These are phyloP conservation scores for Hypocryptadius cinnamomeus DNA, from an alignment of 2,113 vertebrate species.

Conservation along the genomic window DNA sequence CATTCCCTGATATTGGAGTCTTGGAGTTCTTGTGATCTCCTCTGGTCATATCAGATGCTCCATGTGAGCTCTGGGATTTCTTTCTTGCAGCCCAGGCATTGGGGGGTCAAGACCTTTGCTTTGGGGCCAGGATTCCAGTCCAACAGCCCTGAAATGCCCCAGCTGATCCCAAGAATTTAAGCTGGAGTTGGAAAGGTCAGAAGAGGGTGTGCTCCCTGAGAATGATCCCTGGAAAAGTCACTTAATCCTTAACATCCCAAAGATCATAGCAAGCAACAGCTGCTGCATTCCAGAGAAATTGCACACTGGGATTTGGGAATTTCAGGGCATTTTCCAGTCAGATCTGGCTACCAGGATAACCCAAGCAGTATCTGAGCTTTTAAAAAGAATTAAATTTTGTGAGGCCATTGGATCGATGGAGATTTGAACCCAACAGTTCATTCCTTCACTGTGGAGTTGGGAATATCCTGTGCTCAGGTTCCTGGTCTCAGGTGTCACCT, in stretches of 20 bases:
- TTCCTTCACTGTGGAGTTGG: not conserved
- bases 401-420: not conserved
- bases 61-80: not conserved
- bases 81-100: not conserved
- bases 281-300: not conserved
- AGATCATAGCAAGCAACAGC: not conserved
- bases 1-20: not conserved
- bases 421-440: not conserved
- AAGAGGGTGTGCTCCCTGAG: not conserved
- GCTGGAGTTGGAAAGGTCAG: not conserved
- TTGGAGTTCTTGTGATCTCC: accelerated
- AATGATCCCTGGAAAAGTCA: not conserved
- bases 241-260: not conserved
- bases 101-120: not conserved
- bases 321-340: not conserved
- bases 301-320: not conserved
- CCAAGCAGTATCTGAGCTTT: not conserved
- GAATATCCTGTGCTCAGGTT: not conserved
- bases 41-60: not conserved
- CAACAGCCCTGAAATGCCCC: not conserved
- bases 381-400: not conserved
- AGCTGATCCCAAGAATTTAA: not conserved
- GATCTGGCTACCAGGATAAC: not conserved
- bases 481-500: not conserved
- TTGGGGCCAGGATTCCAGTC: not conserved